Evolutionary conservation across 2,113 vertebrate genomes (phyloP).

Genomic region (Callopanchax toddi): DNA sequence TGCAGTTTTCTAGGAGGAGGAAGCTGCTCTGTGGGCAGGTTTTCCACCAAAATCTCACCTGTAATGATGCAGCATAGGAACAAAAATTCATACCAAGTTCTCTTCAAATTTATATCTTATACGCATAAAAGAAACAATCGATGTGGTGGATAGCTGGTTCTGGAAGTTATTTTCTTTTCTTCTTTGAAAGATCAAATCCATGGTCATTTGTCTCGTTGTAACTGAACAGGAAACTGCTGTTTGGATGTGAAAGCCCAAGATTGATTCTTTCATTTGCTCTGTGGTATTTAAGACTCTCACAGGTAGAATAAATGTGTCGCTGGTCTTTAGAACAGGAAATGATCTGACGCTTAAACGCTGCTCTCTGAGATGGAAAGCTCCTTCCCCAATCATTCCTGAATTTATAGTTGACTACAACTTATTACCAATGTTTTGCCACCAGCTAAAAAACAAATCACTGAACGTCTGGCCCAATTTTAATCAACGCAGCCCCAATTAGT

Average conservation of each 20-base stretch:
- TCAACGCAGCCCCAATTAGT: slow-evolving; percentile 36
- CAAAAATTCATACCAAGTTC: slow-evolving; percentile 23
- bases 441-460: slow-evolving; percentile 7
- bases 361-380: slow-evolving; percentile 37
- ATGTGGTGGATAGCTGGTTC: slow-evolving; percentile 3
- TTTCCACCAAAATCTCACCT: slow-evolving; percentile 44
- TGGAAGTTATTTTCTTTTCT: slow-evolving; percentile 10
- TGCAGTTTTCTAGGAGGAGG: slow-evolving; percentile 39
- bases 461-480: slow-evolving; percentile 27
- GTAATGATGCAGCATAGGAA: slow-evolving; percentile 45
- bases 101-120: slow-evolving; percentile 14
- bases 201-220: slow-evolving; percentile 49
- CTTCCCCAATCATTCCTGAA: slow-evolving; percentile 28
- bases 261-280: slow-evolving; percentile 57
- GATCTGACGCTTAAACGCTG: slow-evolving; percentile 39
- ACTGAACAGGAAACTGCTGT: slow-evolving; percentile 37
- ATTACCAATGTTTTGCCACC: slow-evolving; percentile 36
- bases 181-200: slow-evolving; percentile 7
- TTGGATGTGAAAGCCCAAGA: slow-evolving; percentile 45
- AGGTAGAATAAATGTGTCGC: slow-evolving; percentile 35
- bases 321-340: slow-evolving; percentile 46
- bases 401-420: slow-evolving; percentile 17
- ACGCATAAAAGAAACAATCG: slow-evolving; percentile 14
- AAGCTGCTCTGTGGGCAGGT: slow-evolving; percentile 47
- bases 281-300: slow-evolving; percentile 56